Evolutionary conservation across 2,797 vertebrate species (phyloP).

Genomic region (Syngnathus acus): DNA sequence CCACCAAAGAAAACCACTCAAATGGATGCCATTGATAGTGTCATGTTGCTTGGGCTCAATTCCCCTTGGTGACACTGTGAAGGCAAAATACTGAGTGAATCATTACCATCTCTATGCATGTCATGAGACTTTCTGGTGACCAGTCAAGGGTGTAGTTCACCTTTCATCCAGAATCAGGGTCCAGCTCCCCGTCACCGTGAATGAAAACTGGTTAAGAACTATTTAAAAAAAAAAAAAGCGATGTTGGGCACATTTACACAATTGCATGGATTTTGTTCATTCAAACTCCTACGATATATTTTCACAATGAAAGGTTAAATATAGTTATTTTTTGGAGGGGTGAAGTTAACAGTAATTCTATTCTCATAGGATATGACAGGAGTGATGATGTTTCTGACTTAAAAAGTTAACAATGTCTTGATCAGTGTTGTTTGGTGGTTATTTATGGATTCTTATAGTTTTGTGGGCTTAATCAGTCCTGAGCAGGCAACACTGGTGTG

Average conservation of each 20-base stretch:
- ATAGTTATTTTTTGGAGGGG: not conserved
- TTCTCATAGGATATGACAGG: not conserved
- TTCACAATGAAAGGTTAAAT: too few relatives aligned
- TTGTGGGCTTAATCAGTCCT: slow-evolving; percentile 31
- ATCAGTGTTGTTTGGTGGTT: not conserved
- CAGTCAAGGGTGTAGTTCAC: not conserved
- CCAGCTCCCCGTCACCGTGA: not conserved
- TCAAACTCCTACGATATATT: not conserved
- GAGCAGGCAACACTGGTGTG: slow-evolving; percentile 21
- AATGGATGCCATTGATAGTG: too few relatives aligned
- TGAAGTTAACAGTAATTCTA: not conserved
- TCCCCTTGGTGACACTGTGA: not conserved
- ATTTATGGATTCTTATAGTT: not conserved
- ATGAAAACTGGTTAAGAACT: not conserved
- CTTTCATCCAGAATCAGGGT: too few relatives aligned
- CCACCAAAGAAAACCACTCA: too few relatives aligned
- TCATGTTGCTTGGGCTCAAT: not conserved
- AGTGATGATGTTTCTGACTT: not conserved
- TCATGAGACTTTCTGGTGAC: not conserved
- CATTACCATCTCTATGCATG: not conserved
- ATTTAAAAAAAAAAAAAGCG: too few relatives aligned
- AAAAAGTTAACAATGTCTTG: not conserved
- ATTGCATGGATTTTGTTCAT: not conserved
- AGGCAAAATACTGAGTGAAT: not conserved
- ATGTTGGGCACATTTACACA: not conserved